These are phyloP conservation scores for Onychostoma macrolepis DNA, from an alignment of 2,113 vertebrate species.

Conservation along the genomic window DNA sequence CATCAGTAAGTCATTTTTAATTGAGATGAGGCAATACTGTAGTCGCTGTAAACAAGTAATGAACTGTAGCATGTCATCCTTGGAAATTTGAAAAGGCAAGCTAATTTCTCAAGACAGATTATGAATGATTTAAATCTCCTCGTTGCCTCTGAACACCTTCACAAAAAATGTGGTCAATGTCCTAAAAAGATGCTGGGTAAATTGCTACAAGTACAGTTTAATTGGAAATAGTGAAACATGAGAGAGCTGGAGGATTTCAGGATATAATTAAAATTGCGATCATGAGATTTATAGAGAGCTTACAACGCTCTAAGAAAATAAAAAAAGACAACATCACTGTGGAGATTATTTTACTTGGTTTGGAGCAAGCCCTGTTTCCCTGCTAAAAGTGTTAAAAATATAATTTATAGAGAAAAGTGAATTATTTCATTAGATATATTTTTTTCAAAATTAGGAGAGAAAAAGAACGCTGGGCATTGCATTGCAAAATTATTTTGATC, in stretches of 20 bases:
- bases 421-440: neutral
- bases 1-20: slow-evolving; percentile 45
- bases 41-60: slow-evolving; percentile 40
- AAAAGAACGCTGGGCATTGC: neutral
- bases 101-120: slow-evolving; percentile 37
- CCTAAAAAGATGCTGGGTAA: slow-evolving; percentile 14
- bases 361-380: neutral
- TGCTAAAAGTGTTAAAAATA: neutral
- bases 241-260: neutral
- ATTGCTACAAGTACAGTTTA: slow-evolving; percentile 39
- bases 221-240: neutral
- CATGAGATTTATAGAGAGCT: neutral
- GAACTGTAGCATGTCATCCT: slow-evolving; percentile 41
- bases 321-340: neutral
- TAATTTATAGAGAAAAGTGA: neutral
- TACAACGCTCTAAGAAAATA: slow-evolving; percentile 8
- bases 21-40: slow-evolving; percentile 41
- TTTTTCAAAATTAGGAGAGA: neutral
- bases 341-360: neutral
- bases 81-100: slow-evolving; percentile 46
- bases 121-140: slow-evolving; percentile 23
- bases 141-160: slow-evolving; percentile 28
- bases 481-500: neutral
- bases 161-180: slow-evolving; percentile 32
- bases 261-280: slow-evolving; percentile 16